Evolutionary conservation across 2,888 invertebrate species (phyloP).

Genomic region (Conistra vaccinii): DNA sequence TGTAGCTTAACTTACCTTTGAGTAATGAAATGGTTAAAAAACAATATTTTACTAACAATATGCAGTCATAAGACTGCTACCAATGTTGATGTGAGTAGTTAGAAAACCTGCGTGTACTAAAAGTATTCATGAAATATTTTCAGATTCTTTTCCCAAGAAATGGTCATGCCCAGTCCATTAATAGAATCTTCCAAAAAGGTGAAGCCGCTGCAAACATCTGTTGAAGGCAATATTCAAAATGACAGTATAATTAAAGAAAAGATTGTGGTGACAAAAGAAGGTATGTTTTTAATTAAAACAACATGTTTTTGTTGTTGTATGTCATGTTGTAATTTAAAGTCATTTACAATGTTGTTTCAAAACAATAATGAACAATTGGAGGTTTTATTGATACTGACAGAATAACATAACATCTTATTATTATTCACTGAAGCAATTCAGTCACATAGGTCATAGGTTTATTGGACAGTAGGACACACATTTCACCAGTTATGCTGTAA

Average conservation of each 20-base stretch:
- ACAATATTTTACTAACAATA: background rate
- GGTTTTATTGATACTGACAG: slow-evolving; percentile 10
- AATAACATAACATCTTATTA: background rate
- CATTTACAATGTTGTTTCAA: slow-evolving; percentile 1
- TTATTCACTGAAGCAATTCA: background rate
- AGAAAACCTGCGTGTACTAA: background rate
- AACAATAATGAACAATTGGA: slow-evolving; percentile 14
- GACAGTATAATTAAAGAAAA: slow-evolving; percentile 74
- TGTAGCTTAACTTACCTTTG: background rate
- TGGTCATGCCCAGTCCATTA: slow-evolving; percentile 91
- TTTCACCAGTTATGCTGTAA: too few species aligned
- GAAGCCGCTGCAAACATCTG: slow-evolving; percentile 76
- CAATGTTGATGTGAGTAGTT: background rate
- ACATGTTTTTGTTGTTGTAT: slow-evolving; percentile 11
- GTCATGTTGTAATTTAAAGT: slow-evolving; percentile 19
- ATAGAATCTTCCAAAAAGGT: slow-evolving; percentile 84
- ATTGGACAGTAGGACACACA: background rate
- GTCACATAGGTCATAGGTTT: background rate
- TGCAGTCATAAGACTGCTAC: background rate
- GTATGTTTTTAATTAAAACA: slow-evolving; percentile 71
- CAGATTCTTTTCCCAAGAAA: slow-evolving; percentile 90
- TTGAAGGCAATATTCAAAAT: slow-evolving; percentile 75
- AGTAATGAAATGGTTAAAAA: background rate
- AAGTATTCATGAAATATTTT: slow-evolving; percentile 48
- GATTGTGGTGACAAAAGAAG: slow-evolving; percentile 77